Conservation (phyloP, 1,140 invertebrate genomes). For the Paramacrobiotus metropolitanus region DNA sequence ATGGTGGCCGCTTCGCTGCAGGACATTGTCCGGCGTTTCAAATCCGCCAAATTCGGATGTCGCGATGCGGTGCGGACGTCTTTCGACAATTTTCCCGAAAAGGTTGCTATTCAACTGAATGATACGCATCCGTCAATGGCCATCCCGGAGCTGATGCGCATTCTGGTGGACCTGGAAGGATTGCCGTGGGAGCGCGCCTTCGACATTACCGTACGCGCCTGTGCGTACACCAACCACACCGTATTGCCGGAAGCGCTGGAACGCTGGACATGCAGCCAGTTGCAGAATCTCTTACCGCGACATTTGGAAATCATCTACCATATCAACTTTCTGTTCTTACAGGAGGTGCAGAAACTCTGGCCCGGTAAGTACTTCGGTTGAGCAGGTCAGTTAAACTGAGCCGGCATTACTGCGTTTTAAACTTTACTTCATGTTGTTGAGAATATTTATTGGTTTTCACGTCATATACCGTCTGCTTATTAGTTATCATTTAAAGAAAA, state of each 20-base stretch:
- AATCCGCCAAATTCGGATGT: constrained; percentile 74
- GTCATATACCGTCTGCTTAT: too few relatives aligned
- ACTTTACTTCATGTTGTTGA: too few relatives aligned
- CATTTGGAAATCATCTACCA: constrained; percentile 95
- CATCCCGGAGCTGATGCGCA: constrained; percentile 88
- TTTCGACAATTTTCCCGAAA: constrained; percentile 75
- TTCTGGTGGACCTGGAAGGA: constrained; percentile 77
- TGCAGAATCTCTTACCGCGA: constrained; percentile 68
- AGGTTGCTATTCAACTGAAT: constrained; percentile 94
- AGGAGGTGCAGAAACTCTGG: too few relatives aligned
- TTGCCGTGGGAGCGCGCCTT: constrained; percentile 81
- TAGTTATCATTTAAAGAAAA: too few relatives aligned
- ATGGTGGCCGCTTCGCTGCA: constrained; percentile 81
- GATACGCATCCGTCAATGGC: constrained; percentile 96
- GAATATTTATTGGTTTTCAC: too few relatives aligned
- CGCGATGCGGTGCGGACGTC: constrained; percentile 53
- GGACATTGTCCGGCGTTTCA: constrained; percentile 85
- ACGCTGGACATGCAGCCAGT: constrained; percentile 69
- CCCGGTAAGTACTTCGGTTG: too few relatives aligned
- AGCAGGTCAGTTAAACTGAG: too few relatives aligned
- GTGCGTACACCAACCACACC: constrained; percentile 96
- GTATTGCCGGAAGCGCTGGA: constrained; percentile 93
- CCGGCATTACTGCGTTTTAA: too few relatives aligned
- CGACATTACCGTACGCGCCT: constrained; percentile 61
- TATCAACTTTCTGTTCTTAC: constrained; percentile 65